Evolutionary conservation across 2,797 vertebrate species (phyloP).

Genomic region (Centroberyx gerrardi): DNA sequence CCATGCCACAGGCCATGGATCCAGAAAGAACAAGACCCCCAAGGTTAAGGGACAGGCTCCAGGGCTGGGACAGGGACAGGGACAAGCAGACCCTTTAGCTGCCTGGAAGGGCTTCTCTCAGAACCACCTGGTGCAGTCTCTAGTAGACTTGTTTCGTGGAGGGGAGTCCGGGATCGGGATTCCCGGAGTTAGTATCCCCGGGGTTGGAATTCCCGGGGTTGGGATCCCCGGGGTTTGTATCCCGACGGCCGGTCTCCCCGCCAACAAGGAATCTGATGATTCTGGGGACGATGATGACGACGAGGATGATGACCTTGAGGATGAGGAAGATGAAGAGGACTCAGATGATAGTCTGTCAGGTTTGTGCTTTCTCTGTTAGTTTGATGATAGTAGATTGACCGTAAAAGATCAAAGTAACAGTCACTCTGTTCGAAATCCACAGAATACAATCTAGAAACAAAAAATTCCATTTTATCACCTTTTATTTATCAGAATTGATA

Average conservation of each 20-base stretch:
- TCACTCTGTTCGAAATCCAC: not conserved
- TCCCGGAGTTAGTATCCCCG: slow-evolving; percentile 81
- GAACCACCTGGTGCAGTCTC: slow-evolving; percentile 90
- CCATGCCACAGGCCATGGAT: slow-evolving; percentile 87
- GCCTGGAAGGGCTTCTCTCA: slow-evolving; percentile 90
- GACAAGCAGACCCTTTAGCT: slow-evolving; percentile 79
- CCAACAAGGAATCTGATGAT: slow-evolving; percentile 98
- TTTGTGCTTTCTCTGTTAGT: slow-evolving; percentile 64
- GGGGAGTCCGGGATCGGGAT: slow-evolving; percentile 87
- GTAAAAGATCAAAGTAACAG: not conserved
- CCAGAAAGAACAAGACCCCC: slow-evolving; percentile 92
- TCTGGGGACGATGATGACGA: slow-evolving; percentile 97
- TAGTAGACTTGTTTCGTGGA: slow-evolving; percentile 94
- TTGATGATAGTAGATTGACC: not conserved
- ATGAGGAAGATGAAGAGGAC: slow-evolving; percentile 95
- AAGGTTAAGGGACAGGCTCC: slow-evolving; percentile 80
- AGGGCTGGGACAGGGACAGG: slow-evolving; percentile 58
- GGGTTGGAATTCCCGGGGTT: slow-evolving; percentile 80
- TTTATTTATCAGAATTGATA: not conserved
- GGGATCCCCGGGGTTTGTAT: slow-evolving; percentile 81
- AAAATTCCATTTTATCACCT: not conserved
- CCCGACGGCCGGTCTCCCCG: slow-evolving; percentile 86
- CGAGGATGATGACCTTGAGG: slow-evolving; percentile 93
- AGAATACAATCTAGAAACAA: not conserved
- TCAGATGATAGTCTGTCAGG: slow-evolving; percentile 98